Evolutionary conservation across 1,140 invertebrate species (phyloP), one percentile per base, ranked within the genome.

Genomic region (Trissolcus basalis): DNA sequence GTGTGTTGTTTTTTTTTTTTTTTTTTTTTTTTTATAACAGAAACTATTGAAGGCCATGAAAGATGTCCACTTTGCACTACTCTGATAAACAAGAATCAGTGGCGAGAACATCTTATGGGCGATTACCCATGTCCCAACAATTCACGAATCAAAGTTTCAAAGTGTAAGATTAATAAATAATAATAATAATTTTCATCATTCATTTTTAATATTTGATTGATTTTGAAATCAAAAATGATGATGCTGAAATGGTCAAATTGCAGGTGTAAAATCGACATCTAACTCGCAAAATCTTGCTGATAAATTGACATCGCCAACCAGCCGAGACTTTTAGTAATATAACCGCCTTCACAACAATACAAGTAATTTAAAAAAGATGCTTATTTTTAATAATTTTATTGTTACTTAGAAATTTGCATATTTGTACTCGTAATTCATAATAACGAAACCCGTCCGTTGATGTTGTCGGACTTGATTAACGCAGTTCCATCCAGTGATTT

Each of bases 41-140:
- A 90, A 84, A 81, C 91, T 8, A 86, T 90, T 58, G 89, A 91
- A 39, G 90, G 90, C 6, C 89, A 87, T 36, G 89, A 89, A 64
- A 90, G 91, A 63, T 96, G 95, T 86, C 94, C 94, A 2, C 86
- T 96, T 10, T 96, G 95, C 81, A 92, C 92, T 4, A 45, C 51
- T 59, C 65, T 82, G 4, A 77, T 88, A 0, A 87, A 85, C 75
- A 84, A 85, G 82, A 86, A 87, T 51, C 86, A 87, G 13, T 94
- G 93, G 93, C 91, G 91, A 82, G 89, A 91, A 35, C 93, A 94
- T 82, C 82, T 94, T 1, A 92, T 93, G 90, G 19, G 19, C 6
- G 87, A 89, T 1, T 86, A 87, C 76, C 87, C 89, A 1, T 92
- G 91, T 80, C 78, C 81, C 14, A 91, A 89, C 67, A 91, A 91